Evolutionary conservation across 2,113 vertebrate species (phyloP).

Genomic region (Acanthisitta chloris): DNA sequence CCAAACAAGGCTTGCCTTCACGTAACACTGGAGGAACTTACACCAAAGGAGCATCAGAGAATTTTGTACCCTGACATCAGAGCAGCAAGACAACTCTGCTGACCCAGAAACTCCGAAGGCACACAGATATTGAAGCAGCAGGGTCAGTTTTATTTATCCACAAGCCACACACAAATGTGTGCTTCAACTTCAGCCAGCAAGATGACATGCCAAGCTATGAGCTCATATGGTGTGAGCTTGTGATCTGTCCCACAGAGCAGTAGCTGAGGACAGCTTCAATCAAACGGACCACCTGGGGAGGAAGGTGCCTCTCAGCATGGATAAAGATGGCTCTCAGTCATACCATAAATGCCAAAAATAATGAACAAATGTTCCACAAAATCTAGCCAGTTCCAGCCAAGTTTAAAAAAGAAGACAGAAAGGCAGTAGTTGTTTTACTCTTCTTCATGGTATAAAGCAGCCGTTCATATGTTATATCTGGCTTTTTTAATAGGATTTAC

Average conservation of each 20-base stretch:
- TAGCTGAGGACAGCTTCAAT: background rate
- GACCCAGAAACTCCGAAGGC: background rate
- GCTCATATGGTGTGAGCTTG: background rate
- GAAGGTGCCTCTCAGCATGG: background rate
- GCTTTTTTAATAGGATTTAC: background rate
- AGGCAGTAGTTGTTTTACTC: background rate
- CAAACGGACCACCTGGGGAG: background rate
- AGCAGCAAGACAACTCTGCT: background rate
- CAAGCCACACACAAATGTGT: background rate
- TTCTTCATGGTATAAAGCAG: background rate
- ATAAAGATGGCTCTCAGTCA: background rate
- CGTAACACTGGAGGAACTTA: background rate
- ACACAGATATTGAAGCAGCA: background rate
- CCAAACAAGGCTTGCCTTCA: background rate
- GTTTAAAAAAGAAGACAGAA: background rate
- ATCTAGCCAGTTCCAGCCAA: background rate
- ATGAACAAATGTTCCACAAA: background rate
- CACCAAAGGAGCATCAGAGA: background rate
- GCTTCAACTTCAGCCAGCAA: background rate
- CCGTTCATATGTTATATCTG: background rate
- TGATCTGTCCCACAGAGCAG: background rate
- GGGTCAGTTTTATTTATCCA: background rate
- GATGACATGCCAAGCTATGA: background rate
- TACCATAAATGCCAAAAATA: constrained; percentile 15
- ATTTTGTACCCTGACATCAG: background rate